Evolutionary conservation across 2,113 vertebrate genomes (phyloP).

Genomic region (Sakesphorus luctuosus): DNA sequence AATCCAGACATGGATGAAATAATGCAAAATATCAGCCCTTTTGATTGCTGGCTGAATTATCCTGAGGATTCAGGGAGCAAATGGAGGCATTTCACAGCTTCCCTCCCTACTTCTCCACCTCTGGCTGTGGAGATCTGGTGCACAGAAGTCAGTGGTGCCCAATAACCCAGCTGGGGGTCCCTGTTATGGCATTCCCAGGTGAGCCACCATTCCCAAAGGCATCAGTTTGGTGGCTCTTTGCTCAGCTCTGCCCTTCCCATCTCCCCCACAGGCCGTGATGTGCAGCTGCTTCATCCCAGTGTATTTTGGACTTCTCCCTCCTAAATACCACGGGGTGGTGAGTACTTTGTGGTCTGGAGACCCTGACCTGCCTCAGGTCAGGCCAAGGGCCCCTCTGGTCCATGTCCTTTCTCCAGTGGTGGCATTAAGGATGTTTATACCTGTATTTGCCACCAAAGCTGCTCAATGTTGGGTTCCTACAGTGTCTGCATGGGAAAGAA

Average conservation of each 20-base stretch:
- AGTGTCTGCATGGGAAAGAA: background rate
- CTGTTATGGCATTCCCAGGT: background rate
- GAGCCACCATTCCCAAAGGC: background rate
- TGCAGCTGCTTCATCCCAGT: constrained; percentile 83
- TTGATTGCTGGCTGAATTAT: background rate
- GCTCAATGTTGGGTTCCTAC: background rate
- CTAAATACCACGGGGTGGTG: constrained; percentile 50
- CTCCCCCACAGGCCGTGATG: constrained; percentile 66
- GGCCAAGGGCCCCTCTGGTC: background rate
- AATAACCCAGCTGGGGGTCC: background rate
- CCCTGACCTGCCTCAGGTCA: rapidly evolving
- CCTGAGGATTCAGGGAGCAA: background rate
- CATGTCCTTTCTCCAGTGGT: background rate
- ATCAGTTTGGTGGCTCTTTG: rapidly evolving
- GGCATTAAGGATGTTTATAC: background rate
- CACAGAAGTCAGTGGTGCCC: background rate
- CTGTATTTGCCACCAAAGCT: background rate
- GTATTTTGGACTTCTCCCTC: constrained; percentile 73
- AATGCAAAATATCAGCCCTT: background rate
- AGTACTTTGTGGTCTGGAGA: background rate
- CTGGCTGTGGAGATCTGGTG: background rate
- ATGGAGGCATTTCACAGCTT: background rate
- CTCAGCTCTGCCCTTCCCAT: background rate
- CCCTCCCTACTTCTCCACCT: background rate
- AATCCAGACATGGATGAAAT: background rate